These are phyloP conservation scores for Dorcus parallelipipedus DNA, from an alignment of 2,888 invertebrate species.

Conservation along the genomic window DNA sequence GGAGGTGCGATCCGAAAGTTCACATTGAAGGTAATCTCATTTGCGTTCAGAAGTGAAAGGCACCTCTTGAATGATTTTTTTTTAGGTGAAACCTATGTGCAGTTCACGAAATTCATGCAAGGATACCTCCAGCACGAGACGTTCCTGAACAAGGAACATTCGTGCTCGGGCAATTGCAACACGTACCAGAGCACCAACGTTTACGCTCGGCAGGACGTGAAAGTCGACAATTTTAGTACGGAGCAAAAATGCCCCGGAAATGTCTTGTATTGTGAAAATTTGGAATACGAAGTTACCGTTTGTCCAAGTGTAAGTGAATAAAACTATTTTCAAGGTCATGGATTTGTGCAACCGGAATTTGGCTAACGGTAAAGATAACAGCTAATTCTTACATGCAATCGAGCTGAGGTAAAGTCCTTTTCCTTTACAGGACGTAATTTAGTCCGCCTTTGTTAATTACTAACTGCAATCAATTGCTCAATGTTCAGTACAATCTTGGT, in stretches of 20 bases:
- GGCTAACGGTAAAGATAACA: no score
- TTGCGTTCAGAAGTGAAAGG: not conserved
- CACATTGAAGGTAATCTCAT: slow-evolving; percentile 56
- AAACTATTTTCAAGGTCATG: not conserved
- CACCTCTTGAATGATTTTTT: slow-evolving; percentile 17
- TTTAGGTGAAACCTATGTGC: slow-evolving; percentile 61
- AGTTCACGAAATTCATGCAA: slow-evolving; percentile 72
- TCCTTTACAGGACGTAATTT: no score
- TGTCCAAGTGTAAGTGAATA: slow-evolving; percentile 28
- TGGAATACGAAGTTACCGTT: slow-evolving; percentile 48
- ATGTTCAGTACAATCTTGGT: no score
- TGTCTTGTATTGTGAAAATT: slow-evolving; percentile 25
- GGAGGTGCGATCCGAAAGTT: slow-evolving; percentile 72
- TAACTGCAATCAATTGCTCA: no score
- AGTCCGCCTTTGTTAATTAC: no score
- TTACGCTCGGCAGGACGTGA: not conserved
- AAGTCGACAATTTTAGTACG: not conserved
- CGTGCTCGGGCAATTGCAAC: slow-evolving; percentile 59
- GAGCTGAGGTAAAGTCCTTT: no score
- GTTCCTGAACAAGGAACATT: slow-evolving; percentile 65
- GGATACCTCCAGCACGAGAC: slow-evolving; percentile 82
- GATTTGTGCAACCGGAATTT: no score
- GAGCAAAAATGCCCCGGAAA: not conserved
- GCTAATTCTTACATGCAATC: no score
- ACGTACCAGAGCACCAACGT: not conserved